phyloP scores from a whole-genome alignment of 1,140 invertebrate species.

The Leucophenga varia region DNA sequence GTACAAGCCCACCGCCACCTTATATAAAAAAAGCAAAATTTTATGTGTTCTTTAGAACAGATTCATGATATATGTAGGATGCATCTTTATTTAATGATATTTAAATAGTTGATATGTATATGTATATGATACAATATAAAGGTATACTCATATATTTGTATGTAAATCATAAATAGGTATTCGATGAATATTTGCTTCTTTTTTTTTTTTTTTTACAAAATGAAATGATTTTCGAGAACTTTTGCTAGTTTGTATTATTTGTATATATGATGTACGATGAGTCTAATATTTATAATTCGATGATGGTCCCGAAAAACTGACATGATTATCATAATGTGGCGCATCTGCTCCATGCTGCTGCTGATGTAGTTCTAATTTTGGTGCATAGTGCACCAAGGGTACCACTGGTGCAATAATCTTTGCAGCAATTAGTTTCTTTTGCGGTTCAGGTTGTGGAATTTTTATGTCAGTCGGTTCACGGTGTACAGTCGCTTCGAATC shows the following conservation, averaged over 20 bases:
- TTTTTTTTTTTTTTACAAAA: no score
- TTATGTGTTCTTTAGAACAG: conserved; percentile 28
- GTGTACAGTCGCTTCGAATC: conserved; percentile 69
- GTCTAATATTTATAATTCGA: conserved; percentile 46
- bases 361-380: conserved; percentile 30
- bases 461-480: conserved; percentile 59
- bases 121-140: conserved; percentile 23
- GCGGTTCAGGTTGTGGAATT: conserved; percentile 53
- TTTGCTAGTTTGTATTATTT: no score
- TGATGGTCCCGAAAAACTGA: conserved; percentile 42
- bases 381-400: conserved; percentile 35
- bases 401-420: conserved; percentile 29
- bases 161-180: no score
- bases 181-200: no score
- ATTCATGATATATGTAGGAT: conserved; percentile 30
- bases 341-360: conserved; percentile 8
- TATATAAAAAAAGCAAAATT: not conserved
- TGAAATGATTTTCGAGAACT: no score
- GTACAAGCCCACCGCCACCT: no score
- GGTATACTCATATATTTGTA: no score
- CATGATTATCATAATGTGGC: conserved; percentile 30
- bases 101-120: conserved; percentile 4
- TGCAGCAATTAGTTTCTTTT: conserved; percentile 41
- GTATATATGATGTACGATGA: no score
- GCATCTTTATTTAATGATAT: conserved; percentile 25